Base-by-base conservation (phyloP, 2,888 invertebrate species). In the Machimus atricapillus region DNA sequence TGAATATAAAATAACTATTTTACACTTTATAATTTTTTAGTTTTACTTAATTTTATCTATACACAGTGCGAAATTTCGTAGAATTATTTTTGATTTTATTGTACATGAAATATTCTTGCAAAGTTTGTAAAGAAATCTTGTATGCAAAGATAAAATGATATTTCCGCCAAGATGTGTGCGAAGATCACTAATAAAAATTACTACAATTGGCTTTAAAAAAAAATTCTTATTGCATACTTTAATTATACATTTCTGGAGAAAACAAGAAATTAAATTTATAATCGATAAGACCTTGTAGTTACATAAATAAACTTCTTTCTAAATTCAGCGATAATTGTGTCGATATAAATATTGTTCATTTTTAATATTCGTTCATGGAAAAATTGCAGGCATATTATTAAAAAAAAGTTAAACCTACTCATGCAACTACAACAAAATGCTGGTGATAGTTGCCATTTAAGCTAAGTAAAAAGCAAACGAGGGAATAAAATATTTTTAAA, bases 401-500 rank as follows among this genome's bases (percentile, higher is more conserved):
- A 31, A 16, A 82, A n/a, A 77, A 43, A 76, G 16, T 37, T 56
- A 2, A 12, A 66, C 19, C 19, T 12, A 66, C 19, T 8, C 73
- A 85, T 73, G 73, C 66, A 85, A 34, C 73, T n/a, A 34, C 52
- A 77, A 76, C 16, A 52, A 86, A 78, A 77, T 43, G 58, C 77
- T 27, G 16, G 34, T 73, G 52, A 81, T 56, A n/a, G 27, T 56
- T 34, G 27, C 56, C 16, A 56, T 34, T 56, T 56, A 81, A 81
- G 56, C 52, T 81, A 52, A 16, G 73, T 81, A 73, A 86, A 87
- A 34, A 87, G 77, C 56, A 86, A 88, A 85, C 66, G 85, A 43
- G 78, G 82, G 83, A 86, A 86, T 34, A 78, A 40, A 46, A 77
- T 86, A n/a, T 52, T 52, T 73, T 34, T 23, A 66, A 77, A 86